These are phyloP conservation scores for Amphiura filiformis DNA, from an alignment of 35 echinoderm and acorn worm species.

Conservation along the genomic window DNA sequence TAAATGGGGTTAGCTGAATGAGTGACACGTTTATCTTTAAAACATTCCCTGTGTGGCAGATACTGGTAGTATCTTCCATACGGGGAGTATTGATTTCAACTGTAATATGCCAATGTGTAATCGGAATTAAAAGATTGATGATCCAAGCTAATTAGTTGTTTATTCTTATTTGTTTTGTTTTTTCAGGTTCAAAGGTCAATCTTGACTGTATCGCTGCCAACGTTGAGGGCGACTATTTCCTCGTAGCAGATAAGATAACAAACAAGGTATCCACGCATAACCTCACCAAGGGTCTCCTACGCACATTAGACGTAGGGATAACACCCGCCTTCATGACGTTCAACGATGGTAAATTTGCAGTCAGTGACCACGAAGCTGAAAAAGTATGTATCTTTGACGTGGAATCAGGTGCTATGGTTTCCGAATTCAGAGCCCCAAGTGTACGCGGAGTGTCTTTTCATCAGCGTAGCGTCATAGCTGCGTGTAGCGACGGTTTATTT, in stretches of 20 bases:
- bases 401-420: not conserved
- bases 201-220: not conserved
- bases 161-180: not conserved
- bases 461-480: not conserved
- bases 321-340: not conserved
- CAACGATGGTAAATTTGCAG: not conserved
- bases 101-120: too few relatives aligned
- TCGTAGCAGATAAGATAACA: not conserved
- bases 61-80: too few relatives aligned
- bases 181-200: not conserved
- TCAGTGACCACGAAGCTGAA: not conserved
- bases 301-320: not conserved
- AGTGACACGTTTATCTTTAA: too few relatives aligned
- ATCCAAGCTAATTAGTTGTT: too few relatives aligned
- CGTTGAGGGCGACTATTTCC: not conserved
- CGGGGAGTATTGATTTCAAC: too few relatives aligned
- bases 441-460: not conserved
- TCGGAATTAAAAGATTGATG: too few relatives aligned
- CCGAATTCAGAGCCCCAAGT: not conserved
- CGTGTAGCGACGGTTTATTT: not conserved
- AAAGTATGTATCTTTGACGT: not conserved
- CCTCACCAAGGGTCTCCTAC: not conserved
- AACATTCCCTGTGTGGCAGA: too few relatives aligned
- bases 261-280: not conserved
- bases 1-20: too few relatives aligned